Conservation (phyloP, 2,797 vertebrate species). For the Anolis apletophallus region DNA sequence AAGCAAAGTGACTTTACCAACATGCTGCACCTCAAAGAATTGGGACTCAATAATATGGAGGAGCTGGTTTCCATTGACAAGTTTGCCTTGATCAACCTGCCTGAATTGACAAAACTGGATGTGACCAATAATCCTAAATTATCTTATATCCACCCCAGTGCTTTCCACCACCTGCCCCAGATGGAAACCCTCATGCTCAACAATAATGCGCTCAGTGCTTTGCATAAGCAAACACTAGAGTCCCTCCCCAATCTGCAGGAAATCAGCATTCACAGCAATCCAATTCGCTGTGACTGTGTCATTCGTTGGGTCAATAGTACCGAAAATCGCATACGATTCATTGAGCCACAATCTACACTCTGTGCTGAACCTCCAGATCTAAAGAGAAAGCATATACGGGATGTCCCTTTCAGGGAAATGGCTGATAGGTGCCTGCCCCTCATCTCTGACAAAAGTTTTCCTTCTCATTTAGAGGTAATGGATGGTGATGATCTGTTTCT, state of each 20-base stretch:
- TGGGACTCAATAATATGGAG: constrained; percentile 98
- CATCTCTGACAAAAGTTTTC: constrained; percentile 89
- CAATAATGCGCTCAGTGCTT: constrained; percentile 93
- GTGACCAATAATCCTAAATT: constrained; percentile 96
- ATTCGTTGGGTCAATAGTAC: constrained; percentile 93
- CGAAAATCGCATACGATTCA: constrained; percentile 86
- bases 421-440: constrained; percentile 91
- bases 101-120: constrained; percentile 96
- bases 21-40: constrained; percentile 95
- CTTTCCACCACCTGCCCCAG: constrained; percentile 88
- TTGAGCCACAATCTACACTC: constrained; percentile 93
- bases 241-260: constrained; percentile 94
- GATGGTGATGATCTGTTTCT: constrained; percentile 80
- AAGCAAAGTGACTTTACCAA: constrained; percentile 91
- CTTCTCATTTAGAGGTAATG: constrained; percentile 81
- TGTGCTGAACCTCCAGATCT: constrained; percentile 94
- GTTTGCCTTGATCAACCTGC: constrained; percentile 91
- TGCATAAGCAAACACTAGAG: constrained; percentile 89
- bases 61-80: constrained; percentile 96
- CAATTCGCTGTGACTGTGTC: constrained; percentile 94
- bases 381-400: constrained; percentile 85
- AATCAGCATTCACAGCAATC: constrained; percentile 96
- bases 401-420: constrained; percentile 94
- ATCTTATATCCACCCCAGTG: constrained; percentile 93
- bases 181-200: constrained; percentile 99